Evolutionary conservation across 2,113 vertebrate species (phyloP), one percentile per base, ranked within the genome.

Genomic region (Paedocypris sp.): DNA sequence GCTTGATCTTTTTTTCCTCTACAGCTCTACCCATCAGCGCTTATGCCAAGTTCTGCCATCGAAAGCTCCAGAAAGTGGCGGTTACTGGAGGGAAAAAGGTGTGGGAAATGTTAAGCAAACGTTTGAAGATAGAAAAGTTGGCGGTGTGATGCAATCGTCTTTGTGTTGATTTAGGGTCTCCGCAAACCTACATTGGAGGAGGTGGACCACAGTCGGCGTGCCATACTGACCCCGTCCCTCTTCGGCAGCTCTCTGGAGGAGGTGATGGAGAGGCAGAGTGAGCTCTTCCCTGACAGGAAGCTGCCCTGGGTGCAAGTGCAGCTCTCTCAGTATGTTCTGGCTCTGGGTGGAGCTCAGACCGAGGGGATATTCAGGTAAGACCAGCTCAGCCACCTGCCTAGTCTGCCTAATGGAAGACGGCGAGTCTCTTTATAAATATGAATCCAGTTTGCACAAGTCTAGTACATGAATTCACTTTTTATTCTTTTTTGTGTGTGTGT

Each of bases 281-380:
- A 89, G 50, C 78, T 85, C 45, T 91, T 85, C 75, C 91, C 91
- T 0, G 84, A 85, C 56, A 83, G 86, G 60, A 88, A 84, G 51
- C 79, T 93, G 71, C 91, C 91, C 19, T 92, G 91, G 91, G 90
- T 91, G 61, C 91, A 93, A 77, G 90, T 89, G 2, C 91, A 92
- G 78, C 86, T 93, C 0, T 92, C 91, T 0, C 88, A 89, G 78
- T 90, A 90, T 19, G 89, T 93, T 22, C 77, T 93, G 62, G 85
- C 84, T 20, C 73, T 92, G 68, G 89, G 88, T 4, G 91, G 91
- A 35, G 88, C 89, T 39, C 88, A 89, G 73, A 88, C 90, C 0
- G 91, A 93, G 70, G 91, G 91, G 41, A 93, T 93, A 79, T 93
- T 93, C 83, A 91, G 91, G 91, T 93, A 69, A 83, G 79, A 46